A percentile compares a stretch with the other conserved stretches of the same genome.
Conservation (phyloP, 2,888 invertebrate genomes). For the Tiliacea aurago region DNA sequence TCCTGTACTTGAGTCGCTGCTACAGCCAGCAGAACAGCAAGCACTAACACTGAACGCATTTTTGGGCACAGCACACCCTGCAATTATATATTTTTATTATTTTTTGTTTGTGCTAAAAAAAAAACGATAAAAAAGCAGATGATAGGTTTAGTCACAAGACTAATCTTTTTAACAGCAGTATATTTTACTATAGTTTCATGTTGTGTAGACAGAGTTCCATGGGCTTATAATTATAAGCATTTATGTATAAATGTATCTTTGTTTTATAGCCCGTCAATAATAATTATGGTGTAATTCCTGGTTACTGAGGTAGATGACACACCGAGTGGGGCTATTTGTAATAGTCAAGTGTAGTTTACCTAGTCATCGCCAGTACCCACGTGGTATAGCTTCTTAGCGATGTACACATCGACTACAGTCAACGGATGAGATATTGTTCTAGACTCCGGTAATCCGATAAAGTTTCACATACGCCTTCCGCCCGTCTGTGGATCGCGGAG, state of each 20-base stretch:
- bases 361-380: not conserved
- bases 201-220: not conserved
- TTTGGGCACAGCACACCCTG: slow-evolving; percentile 13
- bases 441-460: not conserved
- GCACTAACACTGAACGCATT: slow-evolving; percentile 62
- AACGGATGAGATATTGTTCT: not conserved
- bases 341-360: not conserved
- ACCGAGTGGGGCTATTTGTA: not conserved
- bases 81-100: slow-evolving; percentile 1
- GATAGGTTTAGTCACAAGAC: too few relatives aligned
- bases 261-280: slow-evolving; percentile 12
- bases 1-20: slow-evolving; percentile 78
- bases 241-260: not conserved
- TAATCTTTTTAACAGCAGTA: slow-evolving; percentile 1
- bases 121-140: too few relatives aligned
- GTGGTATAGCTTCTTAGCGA: not conserved
- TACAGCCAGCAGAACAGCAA: slow-evolving; percentile 68
- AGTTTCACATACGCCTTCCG: not conserved
- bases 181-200: not conserved
- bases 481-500: not conserved
- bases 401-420: too few relatives aligned
- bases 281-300: not conserved
- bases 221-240: not conserved
- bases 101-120: too few relatives aligned
- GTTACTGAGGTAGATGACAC: not conserved